Evolutionary conservation across 2,888 invertebrate species (phyloP), one percentile per base, ranked within the genome.

Genomic region (Cabera pusaria): DNA sequence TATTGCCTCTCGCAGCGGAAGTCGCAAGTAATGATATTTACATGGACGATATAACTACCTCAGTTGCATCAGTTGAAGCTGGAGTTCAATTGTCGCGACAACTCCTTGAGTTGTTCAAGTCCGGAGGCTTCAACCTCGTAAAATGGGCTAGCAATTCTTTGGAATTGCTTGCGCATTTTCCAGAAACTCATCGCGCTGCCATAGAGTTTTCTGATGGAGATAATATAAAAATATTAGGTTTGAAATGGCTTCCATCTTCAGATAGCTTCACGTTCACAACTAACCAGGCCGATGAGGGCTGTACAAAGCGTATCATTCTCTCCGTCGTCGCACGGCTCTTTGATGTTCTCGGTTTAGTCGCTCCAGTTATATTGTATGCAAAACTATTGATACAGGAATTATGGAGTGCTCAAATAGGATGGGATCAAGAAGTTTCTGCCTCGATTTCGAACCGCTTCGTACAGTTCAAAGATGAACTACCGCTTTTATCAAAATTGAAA

Each of bases 241-340:
- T 38, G 3, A 8, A 16, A 4, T 38, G 38, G 38, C 1, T n/a
- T 1, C 24, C 26, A 1, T 6, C 7, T 10, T 1, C 6, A 2
- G 40, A 40, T 9, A 1, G 1, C 5, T 40, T 40, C 14, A 2
- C 16, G 1, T 40, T 33, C 5, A 5, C 7, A 1, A 5, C 17
- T 0, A 3, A 4, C 3, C 1, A 14, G 0, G 2, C 5, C 1
- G 1, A 4, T 5, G 7, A 7, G 1, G 7, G 3, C 6, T 37
- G 24, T 6, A 48, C 46, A 3, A 52, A 49, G 22, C 28, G 49
- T 0, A 23, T 6, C 8, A 46, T 53, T n/a, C 20, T 48, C 9
- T 49, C 52, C 0, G 6, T 14, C 2, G 21, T 45, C 4, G 49
- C 52, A 0, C 28, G 47, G 2, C 17, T 49, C 1, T 52, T 11